These are phyloP conservation scores for Eolophus roseicapilla DNA, from an alignment of 2,113 vertebrate species.

Conservation along the genomic window DNA sequence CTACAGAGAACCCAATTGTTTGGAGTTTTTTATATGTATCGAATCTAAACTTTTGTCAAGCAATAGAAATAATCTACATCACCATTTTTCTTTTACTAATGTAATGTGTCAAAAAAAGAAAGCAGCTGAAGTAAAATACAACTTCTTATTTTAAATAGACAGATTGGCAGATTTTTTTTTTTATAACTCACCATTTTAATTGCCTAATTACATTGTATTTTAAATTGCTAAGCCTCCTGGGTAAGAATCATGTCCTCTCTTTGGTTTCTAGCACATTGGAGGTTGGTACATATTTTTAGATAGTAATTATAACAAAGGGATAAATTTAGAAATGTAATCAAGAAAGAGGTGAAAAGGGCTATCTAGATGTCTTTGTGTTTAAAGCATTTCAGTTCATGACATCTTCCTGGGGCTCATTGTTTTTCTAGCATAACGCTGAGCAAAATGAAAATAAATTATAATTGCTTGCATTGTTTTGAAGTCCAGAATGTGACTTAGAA, in stretches of 20 bases:
- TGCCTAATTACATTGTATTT: background rate
- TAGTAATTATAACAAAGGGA: background rate
- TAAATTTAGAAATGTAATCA: background rate
- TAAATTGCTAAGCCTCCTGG: background rate
- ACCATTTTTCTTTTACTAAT: background rate
- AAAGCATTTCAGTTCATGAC: background rate
- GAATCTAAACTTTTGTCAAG: background rate
- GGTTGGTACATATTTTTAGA: background rate
- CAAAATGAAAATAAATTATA: conserved; percentile 2
- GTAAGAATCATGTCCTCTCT: background rate
- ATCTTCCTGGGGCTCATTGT: background rate
- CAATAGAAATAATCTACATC: background rate
- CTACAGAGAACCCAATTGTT: background rate
- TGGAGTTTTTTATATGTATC: background rate
- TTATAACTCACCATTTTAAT: background rate
- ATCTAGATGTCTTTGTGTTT: background rate
- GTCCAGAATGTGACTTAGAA: background rate
- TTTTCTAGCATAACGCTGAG: background rate
- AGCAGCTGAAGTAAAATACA: background rate
- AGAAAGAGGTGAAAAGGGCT: background rate
- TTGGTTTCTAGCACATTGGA: background rate
- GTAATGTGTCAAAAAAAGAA: background rate
- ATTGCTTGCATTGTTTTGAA: background rate
- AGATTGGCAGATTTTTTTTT: background rate
- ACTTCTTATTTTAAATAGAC: background rate